phyloP scores from a whole-genome alignment of 2,888 invertebrate genomes.

The Balanococcus diminutus region DNA sequence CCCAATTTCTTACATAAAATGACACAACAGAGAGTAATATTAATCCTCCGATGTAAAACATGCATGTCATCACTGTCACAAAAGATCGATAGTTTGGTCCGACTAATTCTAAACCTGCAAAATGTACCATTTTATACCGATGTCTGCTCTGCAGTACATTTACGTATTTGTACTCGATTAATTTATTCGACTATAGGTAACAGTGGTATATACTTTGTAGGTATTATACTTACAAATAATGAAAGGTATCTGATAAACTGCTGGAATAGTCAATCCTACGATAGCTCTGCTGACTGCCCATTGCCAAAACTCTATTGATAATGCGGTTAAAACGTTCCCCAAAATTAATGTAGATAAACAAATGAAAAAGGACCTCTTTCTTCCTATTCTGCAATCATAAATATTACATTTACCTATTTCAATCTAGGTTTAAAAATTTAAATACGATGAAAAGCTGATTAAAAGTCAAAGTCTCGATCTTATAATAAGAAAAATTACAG shows the following conservation, averaged over 20 bases:
- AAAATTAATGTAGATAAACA: conserved; percentile 81
- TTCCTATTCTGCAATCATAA: conserved; percentile 70
- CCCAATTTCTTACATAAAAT: conserved; percentile 84
- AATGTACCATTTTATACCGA: too few relatives aligned
- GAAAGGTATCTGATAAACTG: conserved; percentile 92
- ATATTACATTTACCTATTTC: neutral
- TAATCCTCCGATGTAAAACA: conserved; percentile 86
- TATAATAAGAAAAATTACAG: neutral
- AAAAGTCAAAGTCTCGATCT: neutral
- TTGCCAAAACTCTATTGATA: conserved; percentile 78
- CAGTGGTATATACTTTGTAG: neutral
- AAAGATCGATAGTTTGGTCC: conserved; percentile 90
- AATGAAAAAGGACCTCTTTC: conserved; percentile 83
- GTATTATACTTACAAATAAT: conserved; percentile 78
- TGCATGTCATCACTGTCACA: conserved; percentile 89
- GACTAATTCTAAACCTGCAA: conserved; percentile 82
- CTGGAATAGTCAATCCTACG: conserved; percentile 90
- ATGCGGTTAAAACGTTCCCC: conserved; percentile 80
- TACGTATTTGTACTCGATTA: too few relatives aligned
- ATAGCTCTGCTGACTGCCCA: conserved; percentile 82
- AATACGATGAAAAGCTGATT: neutral
- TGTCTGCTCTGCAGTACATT: too few relatives aligned
- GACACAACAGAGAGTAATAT: conserved; percentile 84
- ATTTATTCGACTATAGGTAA: neutral
- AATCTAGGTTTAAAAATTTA: neutral